Evolutionary conservation across 2,113 vertebrate species (phyloP), one percentile per base, ranked within the genome.

Genomic region (Onychostruthus taczanowskii): DNA sequence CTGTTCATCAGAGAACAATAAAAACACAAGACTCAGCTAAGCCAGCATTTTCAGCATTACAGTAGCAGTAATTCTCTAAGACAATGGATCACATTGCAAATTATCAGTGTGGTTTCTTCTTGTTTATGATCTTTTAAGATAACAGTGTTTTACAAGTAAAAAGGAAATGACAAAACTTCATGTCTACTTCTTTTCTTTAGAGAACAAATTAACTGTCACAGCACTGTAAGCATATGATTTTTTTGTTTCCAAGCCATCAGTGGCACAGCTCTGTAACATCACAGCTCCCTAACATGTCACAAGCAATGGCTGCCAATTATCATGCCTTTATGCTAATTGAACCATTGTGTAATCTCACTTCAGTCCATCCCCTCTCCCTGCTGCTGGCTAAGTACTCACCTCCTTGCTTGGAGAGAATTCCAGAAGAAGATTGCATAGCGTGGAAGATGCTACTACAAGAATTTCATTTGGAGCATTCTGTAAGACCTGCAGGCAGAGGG

Each of bases 371-470:
- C 21, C 10, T 44, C 74, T 56, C n/a, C 69, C 41, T 72, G 21
- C n/a, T 66, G 70, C 56, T 84, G 64, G 47, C n/a, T 53, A 82
- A 72, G 87, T 78, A 96, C 98, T 89, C 84, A 99, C 99, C 99
- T 99, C 99, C 98, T 99, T 99, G 97, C 99, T 99, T 95, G 99
- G 99, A 50, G 99, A 99, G 97, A 99, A 99, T 98, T 99, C 99
- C 96, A 99, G 98, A 88, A 99, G 98, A 79, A 99, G 98, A 96
- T 99, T 99, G 98, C 99, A 99, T 97, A 99, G 98, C 91, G 99
- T 99, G 58, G 99, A 99, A 76, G 99, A 99, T 73, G 99, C 99
- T 98, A 99, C 99, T 83, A 99, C 97, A 47, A 99, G 97, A 70
- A 99, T 99, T 97, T 99, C 99, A 97, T 99, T 99, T 16, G 99